Evolutionary conservation across 2,113 vertebrate species (phyloP).

Genomic region (Naja naja): DNA sequence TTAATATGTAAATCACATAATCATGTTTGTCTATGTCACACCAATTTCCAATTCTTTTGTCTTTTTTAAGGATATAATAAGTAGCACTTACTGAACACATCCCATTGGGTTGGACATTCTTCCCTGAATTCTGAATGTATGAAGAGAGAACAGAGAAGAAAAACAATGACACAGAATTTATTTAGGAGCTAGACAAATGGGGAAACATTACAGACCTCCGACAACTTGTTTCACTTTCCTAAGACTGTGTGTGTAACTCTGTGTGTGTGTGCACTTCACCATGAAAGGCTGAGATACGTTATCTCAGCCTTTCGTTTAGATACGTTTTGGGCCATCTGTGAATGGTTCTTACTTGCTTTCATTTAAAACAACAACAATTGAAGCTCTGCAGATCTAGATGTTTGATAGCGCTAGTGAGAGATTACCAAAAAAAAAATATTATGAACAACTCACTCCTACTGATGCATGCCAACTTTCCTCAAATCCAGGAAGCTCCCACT

Average conservation of each 20-base stretch:
- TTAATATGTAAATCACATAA: constrained; percentile 72
- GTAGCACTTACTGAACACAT: constrained; percentile 56
- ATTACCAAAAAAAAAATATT: too few relatives aligned
- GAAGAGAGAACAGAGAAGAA: neutral
- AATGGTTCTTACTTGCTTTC: neutral
- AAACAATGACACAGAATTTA: neutral
- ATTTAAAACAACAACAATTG: neutral
- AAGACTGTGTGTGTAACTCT: neutral
- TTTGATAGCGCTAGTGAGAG: neutral
- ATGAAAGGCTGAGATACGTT: neutral
- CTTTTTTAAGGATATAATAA: constrained; percentile 58
- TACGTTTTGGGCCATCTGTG: neutral
- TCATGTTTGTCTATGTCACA: constrained; percentile 63
- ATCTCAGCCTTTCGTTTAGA: too few relatives aligned
- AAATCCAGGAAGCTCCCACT: too few relatives aligned
- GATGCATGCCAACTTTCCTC: too few relatives aligned
- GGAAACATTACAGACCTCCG: neutral
- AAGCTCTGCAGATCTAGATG: neutral
- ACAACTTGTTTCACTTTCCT: constrained; percentile 2
- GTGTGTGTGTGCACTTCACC: too few relatives aligned
- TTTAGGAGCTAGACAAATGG: neutral
- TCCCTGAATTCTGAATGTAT: constrained; percentile 13
- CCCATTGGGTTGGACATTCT: constrained; percentile 34
- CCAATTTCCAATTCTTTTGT: constrained; percentile 64
- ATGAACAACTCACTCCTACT: too few relatives aligned